Base-by-base conservation (phyloP, 2,888 invertebrate genomes). In the Hyposoter didymator region DNA sequence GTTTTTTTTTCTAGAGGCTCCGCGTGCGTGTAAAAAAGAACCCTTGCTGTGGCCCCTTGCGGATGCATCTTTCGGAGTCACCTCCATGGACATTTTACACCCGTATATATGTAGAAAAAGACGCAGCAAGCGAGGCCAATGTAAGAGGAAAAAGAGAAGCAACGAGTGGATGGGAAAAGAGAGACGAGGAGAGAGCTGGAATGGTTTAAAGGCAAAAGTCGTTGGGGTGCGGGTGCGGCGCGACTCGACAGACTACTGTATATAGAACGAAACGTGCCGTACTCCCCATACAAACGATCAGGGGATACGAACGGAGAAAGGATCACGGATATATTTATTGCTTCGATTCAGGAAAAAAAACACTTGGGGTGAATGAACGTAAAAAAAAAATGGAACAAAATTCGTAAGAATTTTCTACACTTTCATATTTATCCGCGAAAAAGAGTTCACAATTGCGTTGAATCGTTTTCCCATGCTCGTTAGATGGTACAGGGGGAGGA, bases 261-360 rank as follows among this genome's bases (percentile, higher is more conserved):
- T 78, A 86, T 83, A 74, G 69, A 78, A 52, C 59, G 14, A 69
- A 78, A 78, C 78, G 78, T 78, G 78, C 70, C 14, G 59, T 28
- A 32, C 35, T 78, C 74, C 39, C 82, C 72, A 75, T 66, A 78
- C 82, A 73, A 78, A 78, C 78, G 86, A 76, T 78, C 84, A 47
- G 45, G 55, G 69, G 59, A 32, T 47, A 45, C 43, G 67, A 39
- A 67, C 19, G 39, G 67, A 32, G 35, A 52, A 22, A 28, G 67
- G 28, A 22, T 66, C n/a, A 55, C 14, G n/a, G 22, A 74, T 59
- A 2, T 28, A 52, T 62, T 39, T 62, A 74, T 62, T 47, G 45
- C 52, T 43, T 28, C 32, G 43, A 62, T 28, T 22, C n/a, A 32
- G 45, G 28, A 45, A 62, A 28, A 52, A 28, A 62, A 43, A 62